Conservation (phyloP, 2,888 invertebrate species). For the Bombyx huttoni region DNA sequence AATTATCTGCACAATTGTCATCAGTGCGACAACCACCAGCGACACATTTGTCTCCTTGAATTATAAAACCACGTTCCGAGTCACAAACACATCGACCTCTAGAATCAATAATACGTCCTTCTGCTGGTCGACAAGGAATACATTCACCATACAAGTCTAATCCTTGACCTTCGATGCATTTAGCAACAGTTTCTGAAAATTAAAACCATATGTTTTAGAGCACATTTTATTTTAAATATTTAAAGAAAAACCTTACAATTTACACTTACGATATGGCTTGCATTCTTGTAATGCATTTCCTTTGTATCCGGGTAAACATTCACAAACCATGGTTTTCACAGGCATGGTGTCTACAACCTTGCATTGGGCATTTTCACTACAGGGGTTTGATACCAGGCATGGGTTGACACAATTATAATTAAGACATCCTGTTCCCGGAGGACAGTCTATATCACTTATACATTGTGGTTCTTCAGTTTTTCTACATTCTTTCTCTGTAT, state of each 20-base stretch:
- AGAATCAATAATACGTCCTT: constrained; percentile 82
- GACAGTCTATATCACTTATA: constrained; percentile 84
- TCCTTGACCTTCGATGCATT: constrained; percentile 84
- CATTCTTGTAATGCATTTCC: constrained; percentile 91
- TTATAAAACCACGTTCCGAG: constrained; percentile 81
- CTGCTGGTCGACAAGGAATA: constrained; percentile 78
- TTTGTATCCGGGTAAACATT: constrained; percentile 87
- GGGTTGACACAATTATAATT: constrained; percentile 87
- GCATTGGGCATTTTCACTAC: constrained; percentile 85
- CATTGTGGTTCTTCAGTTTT: constrained; percentile 76
- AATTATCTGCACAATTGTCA: constrained; percentile 82
- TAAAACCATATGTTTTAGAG: too few relatives aligned
- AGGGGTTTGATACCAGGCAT: constrained; percentile 83
- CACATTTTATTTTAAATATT: too few relatives aligned
- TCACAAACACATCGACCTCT: constrained; percentile 88
- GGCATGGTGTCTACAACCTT: constrained; percentile 85
- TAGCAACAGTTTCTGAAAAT: constrained; percentile 64
- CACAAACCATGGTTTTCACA: constrained; percentile 90
- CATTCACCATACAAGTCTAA: constrained; percentile 85
- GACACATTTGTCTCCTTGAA: constrained; percentile 84
- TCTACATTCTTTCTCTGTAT: constrained; percentile 74
- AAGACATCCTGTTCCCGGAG: constrained; percentile 86
- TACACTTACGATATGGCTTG: constrained; percentile 75
- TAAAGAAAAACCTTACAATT: too few relatives aligned
- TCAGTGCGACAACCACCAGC: constrained; percentile 81